Base-by-base conservation (phyloP, 2,113 vertebrate genomes). In the Ptilonorhynchus violaceus region DNA sequence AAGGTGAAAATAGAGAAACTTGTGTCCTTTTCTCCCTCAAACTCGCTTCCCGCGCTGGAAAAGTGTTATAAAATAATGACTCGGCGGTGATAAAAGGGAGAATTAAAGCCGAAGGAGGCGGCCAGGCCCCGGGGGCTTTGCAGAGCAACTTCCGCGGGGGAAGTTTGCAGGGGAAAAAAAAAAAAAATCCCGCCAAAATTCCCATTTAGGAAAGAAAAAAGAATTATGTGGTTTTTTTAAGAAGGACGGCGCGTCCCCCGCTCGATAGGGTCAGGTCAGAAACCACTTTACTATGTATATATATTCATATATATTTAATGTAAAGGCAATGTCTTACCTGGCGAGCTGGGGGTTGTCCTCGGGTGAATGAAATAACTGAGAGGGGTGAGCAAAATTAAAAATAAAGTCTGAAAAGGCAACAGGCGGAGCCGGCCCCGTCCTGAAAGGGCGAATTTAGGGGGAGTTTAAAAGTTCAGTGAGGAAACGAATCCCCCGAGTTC, bases 391-490 rank as follows among this genome's bases (percentile, higher is more conserved):
- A 19, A 58, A 79, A 83, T 16, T 10, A 84, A 37, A 76, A 53
- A 46, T 50, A 19, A 47, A 53, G 37, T 5, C 18, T 73, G 77
- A 41, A 24, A 67, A 63, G 33, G 37, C 70, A 82, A 19, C 24
- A 42, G 42, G 59, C 52, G 63, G 76, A 20, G 46, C 56, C 11
- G 56, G 56, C 50, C 25, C 37, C 23, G 24, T 47, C 67, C 68
- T 12, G 33, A 92, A 72, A 85, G 91, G 53, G 73, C 50, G 21
- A 30, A 39, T 88, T 78, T 81, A 68, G 81, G 58, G 49, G 62
- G 82, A 81, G 82, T 82, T 93, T 82, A 75, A 95, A 96, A 96
- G 93, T 96, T 94, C 82, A 70, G 24, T 14, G 79, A 50, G 67
- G 67, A 42, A 92, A 74, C 59, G 49, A 92, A 91, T 55, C 49